Evolutionary conservation across 2,113 vertebrate genomes (phyloP), one percentile per base, ranked within the genome.

Genomic region (Andinoacara biseriatus): DNA sequence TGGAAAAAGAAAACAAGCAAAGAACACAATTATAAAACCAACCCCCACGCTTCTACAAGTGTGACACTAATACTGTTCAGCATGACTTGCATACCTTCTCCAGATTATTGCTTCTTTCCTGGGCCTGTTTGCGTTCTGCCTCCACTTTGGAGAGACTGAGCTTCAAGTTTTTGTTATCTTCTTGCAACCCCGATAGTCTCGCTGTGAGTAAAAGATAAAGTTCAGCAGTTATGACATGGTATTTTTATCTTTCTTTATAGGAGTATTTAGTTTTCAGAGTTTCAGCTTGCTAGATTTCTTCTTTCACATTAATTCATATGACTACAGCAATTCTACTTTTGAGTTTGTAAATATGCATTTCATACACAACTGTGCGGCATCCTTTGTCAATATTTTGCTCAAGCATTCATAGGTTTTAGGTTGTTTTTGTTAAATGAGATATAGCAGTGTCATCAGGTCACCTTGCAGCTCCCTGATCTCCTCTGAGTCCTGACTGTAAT

Each of bases 401-500:
- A 5, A 31, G 15, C 15, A 3, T 18, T 60, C 4, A 2, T 8
- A 59, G 26, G 17, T 40, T 65, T 65, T 17, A 5, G 7, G 43
- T 10, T 10, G 33, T 29, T 49, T 33, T 7, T 33, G n/a, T 38
- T 3, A 33, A n/a, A 18, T 33, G 5, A 52, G 5, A 33, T 38
- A 35, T 18, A 14, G 49, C 5, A 62, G 35, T 10, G 3, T 49
- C 49, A 35, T 29, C 31, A 5, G 4, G 17, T 88, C 96, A 99
- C 98, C 98, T 95, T 99, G 97, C 77, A 98, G 96, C 60, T 99
- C 97, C 76, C 95, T 96, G 94, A 99, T 99, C 95, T 99, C 97
- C 95, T 99, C 98, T 7, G 98, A 99, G 88, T 97, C 98, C 85
- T 97, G 97, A 91, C 96, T 98, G 93, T 95, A 96, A 94, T 97